Conservation (phyloP, 2,113 vertebrate genomes). For the Hystrix brachyura region DNA sequence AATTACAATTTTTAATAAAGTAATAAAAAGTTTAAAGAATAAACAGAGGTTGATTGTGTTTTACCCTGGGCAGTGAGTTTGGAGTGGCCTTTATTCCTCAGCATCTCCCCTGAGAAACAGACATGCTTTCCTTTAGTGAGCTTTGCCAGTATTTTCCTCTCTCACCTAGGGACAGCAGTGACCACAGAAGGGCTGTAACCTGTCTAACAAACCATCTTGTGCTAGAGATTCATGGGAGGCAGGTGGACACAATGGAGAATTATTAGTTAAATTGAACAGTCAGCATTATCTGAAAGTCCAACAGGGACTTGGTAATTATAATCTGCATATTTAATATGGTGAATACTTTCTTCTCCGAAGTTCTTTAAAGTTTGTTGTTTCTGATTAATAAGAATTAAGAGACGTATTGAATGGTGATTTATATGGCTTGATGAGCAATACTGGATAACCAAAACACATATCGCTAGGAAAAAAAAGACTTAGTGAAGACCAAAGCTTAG, state of each 20-base stretch:
- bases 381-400: neutral
- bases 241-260: neutral
- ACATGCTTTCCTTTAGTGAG: neutral
- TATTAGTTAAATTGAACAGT: neutral
- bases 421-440: neutral
- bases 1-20: neutral
- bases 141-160: neutral
- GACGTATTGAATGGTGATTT: neutral
- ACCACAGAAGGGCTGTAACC: neutral
- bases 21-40: neutral
- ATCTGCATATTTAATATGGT: neutral
- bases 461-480: neutral
- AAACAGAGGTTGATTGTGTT: neutral
- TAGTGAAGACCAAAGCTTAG: neutral
- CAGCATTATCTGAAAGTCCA: neutral
- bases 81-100: neutral
- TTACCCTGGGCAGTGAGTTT: neutral
- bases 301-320: neutral
- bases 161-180: neutral
- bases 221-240: neutral
- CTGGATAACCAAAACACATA: neutral
- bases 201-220: neutral
- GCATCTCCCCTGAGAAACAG: neutral
- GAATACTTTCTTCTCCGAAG: neutral
- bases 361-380: constrained; percentile 17